These are phyloP conservation scores for Macrocentrus cingulum DNA, from an alignment of 1,140 invertebrate species.

Conservation along the genomic window DNA sequence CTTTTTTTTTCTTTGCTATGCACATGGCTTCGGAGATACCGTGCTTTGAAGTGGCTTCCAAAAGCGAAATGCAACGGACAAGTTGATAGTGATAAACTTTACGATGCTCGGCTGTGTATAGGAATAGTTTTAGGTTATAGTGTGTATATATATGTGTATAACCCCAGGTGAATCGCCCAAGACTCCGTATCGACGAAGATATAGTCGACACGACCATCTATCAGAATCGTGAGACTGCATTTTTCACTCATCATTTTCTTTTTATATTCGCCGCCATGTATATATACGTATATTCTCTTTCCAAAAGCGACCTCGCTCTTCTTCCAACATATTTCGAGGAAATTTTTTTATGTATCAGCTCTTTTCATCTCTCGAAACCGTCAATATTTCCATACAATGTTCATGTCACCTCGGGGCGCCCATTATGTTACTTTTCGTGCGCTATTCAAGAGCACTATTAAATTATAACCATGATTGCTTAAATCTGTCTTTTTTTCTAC, in stretches of 20 bases:
- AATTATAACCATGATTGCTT: no score
- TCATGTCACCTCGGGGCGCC: background rate
- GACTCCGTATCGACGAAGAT: background rate
- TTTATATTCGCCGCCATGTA: background rate
- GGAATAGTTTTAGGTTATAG: background rate
- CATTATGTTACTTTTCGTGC: no score
- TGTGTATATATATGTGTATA: background rate
- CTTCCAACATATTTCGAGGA: no score
- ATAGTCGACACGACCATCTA: slow-evolving; percentile 14
- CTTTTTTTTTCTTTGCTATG: background rate
- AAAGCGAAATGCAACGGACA: background rate
- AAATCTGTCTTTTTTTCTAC: no score
- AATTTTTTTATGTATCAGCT: background rate
- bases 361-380: background rate
- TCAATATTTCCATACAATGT: background rate
- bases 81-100: slow-evolving; percentile 5
- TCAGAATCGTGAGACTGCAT: slow-evolving; percentile 29
- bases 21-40: slow-evolving; percentile 10
- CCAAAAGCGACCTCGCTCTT: no score
- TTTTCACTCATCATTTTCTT: slow-evolving; percentile 24
- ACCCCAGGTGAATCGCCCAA: background rate
- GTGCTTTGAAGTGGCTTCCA: background rate
- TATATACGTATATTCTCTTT: no score
- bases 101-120: background rate
- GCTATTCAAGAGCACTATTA: no score